These are phyloP conservation scores for Morpho achilles DNA, from an alignment of 2,888 invertebrate genomes.

Conservation along the genomic window DNA sequence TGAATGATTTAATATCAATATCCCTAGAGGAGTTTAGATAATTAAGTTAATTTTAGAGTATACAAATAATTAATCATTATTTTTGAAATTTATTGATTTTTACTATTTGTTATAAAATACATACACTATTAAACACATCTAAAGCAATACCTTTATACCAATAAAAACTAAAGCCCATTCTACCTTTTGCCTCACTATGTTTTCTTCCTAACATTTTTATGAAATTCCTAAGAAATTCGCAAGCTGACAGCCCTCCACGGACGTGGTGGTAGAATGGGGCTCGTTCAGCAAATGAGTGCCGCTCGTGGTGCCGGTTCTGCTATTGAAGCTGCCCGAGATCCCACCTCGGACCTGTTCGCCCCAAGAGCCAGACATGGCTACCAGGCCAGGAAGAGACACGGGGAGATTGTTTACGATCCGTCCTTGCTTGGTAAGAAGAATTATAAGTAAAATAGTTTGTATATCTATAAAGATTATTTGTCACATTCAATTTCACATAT, in stretches of 20 bases:
- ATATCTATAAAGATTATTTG: too few relatives aligned
- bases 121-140: too few relatives aligned
- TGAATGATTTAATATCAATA: too few relatives aligned
- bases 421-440: constrained; percentile 39
- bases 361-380: constrained; percentile 82
- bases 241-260: constrained; percentile 49
- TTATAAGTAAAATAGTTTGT: too few relatives aligned
- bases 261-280: constrained; percentile 43
- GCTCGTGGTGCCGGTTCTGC: constrained; percentile 44
- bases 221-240: constrained; percentile 46
- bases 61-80: too few relatives aligned
- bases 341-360: constrained; percentile 81
- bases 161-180: too few relatives aligned
- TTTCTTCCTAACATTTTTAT: not conserved
- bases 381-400: constrained; percentile 81
- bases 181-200: not conserved
- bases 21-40: too few relatives aligned
- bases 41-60: too few relatives aligned
- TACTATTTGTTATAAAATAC: too few relatives aligned
- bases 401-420: constrained; percentile 62
- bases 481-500: too few relatives aligned
- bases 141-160: too few relatives aligned
- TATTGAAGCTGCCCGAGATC: constrained; percentile 63
- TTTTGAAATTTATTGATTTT: too few relatives aligned
- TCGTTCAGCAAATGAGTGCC: constrained; percentile 38